phyloP scores from a whole-genome alignment of 2,113 vertebrate species.

The Mormoops blainvillei region DNA sequence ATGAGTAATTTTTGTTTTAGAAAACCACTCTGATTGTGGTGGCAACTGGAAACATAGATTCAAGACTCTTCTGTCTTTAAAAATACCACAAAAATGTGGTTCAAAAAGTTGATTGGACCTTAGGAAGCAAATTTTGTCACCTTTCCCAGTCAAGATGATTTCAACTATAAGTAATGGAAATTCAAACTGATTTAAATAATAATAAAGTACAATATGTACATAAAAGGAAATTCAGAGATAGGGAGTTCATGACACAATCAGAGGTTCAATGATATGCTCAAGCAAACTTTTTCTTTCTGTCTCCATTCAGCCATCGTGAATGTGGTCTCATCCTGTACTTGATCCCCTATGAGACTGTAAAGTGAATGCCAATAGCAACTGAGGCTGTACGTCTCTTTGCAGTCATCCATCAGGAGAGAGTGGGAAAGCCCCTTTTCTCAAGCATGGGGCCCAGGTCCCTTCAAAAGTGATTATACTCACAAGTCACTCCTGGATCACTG shows the following conservation, averaged over 20 bases:
- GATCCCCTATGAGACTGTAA: not conserved
- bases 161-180: not conserved
- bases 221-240: not conserved
- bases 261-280: not conserved
- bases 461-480: not conserved
- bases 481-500: not conserved
- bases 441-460: not conserved
- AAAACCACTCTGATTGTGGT: not conserved
- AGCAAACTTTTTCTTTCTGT: not conserved
- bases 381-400: not conserved
- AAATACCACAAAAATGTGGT: not conserved
- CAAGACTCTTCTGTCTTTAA: not conserved
- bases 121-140: not conserved
- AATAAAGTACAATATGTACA: not conserved
- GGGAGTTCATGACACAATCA: not conserved
- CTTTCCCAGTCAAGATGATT: not conserved
- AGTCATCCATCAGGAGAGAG: not conserved
- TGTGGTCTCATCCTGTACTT: not conserved
- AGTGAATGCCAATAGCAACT: not conserved
- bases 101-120: not conserved
- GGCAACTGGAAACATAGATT: not conserved
- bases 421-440: not conserved
- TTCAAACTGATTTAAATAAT: not conserved
- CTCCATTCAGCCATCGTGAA: not conserved
- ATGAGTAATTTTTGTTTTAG: not conserved